Base-by-base conservation (phyloP, 2,888 invertebrate species). In the Stramonita haemastoma region DNA sequence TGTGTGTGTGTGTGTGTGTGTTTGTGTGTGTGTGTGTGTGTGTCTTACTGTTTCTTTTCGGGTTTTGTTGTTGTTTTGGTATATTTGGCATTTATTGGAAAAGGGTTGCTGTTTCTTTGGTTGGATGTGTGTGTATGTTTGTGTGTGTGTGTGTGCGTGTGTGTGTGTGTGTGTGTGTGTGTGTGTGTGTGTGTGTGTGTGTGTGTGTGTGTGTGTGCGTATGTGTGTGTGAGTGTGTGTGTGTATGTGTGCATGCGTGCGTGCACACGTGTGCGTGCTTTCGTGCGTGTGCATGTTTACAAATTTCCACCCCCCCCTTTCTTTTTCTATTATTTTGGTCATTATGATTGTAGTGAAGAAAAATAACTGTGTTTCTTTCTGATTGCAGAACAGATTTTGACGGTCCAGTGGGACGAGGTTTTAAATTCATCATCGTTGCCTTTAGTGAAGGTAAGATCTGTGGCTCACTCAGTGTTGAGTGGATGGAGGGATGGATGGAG, bases 351-450 rank as follows among this genome's bases (percentile, higher is more conserved):
- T 8, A 46, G 46, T 8, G 46, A 46, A 46, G 8, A 46, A 5
- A 2, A 66, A 66, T 19, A 66, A 66, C 66, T 60, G 22, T 57
- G 60, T 56, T 66, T 86, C 11, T n/a, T 87, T 17, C 17, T 79
- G 56, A 46, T 15, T 84, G 22, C 93, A 94, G 94, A 89, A 93
- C 94, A 26, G 93, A 94, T 89, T 89, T 90, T 17, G 91, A 91
- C 56, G 94, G 94, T 17, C 92, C 93, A 34, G 92, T 91, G 84
- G 95, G 95, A 19, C 92, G 92, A 89, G 95, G 95, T 8, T 95
- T 95, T 92, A 95, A 95, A 92, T 94, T 95, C 89, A 94, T 95
- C 87, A 93, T 95, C n/a, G 95, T 95, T 91, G 94, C 95, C 79
- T 94, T 94, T 92, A 95, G 93, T 92, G 95, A 95, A 92, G 95